A percentile compares a stretch with the other conserved stretches of the same genome.
These are phyloP conservation scores for Babyrousa celebensis DNA, from an alignment of 2,797 vertebrate genomes.

Conservation along the genomic window DNA sequence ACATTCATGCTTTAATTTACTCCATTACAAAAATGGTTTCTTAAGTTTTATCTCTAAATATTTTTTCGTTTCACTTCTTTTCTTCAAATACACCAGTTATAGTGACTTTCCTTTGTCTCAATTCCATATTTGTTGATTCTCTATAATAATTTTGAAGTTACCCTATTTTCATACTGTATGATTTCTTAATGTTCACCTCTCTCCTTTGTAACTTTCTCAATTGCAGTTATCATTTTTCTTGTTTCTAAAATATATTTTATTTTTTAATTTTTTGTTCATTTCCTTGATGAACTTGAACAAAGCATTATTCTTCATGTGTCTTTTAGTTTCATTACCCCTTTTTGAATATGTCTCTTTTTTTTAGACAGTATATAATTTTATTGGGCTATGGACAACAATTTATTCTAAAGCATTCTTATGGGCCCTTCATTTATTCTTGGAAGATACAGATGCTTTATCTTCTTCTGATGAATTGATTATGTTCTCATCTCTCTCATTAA, in stretches of 20 bases:
- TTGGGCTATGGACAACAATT: neutral
- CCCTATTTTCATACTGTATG: conserved; percentile 30
- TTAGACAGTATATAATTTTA: neutral
- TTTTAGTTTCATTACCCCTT: neutral
- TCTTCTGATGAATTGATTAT: neutral
- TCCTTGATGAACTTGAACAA: neutral
- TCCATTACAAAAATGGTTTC: conserved; percentile 61
- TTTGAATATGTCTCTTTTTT: neutral
- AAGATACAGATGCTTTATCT: neutral
- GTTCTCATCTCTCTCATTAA: neutral
- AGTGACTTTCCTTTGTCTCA: neutral
- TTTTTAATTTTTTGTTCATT: neutral
- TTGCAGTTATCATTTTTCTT: neutral
- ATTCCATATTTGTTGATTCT: neutral
- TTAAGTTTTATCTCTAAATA: conserved; percentile 49
- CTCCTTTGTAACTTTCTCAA: neutral
- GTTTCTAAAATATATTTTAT: neutral
- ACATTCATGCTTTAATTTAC: conserved; percentile 13
- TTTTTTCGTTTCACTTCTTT: conserved; percentile 28
- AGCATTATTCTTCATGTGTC: neutral
- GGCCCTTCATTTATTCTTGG: neutral
- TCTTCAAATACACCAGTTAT: neutral
- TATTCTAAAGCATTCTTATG: neutral
- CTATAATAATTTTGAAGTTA: neutral
- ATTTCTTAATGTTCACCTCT: neutral